A percentile compares a stretch with the other conserved stretches of the same genome.
These are phyloP conservation scores for Papilio xuthus DNA, from an alignment of 1,140 invertebrate species.

Conservation along the genomic window DNA sequence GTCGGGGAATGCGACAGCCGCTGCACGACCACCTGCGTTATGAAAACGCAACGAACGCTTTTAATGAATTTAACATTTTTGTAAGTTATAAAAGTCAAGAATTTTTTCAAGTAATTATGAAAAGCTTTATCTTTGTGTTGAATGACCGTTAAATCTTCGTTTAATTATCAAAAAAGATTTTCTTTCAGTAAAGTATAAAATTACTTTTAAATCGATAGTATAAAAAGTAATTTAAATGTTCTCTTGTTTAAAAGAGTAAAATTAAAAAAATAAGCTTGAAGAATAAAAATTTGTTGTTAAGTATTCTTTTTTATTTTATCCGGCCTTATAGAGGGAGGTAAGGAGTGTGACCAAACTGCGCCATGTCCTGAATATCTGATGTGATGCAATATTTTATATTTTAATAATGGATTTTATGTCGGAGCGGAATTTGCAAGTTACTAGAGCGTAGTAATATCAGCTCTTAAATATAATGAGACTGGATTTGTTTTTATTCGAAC, in stretches of 20 bases:
- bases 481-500: not conserved
- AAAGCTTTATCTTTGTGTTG: not conserved
- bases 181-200: too few relatives aligned
- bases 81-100: not conserved
- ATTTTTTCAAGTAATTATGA: not conserved
- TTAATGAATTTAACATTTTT: not conserved
- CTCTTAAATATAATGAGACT: constrained; percentile 16
- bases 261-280: not conserved
- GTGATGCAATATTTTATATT: constrained; percentile 7
- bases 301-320: constrained; percentile 3
- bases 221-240: too few relatives aligned
- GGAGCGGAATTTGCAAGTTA: not conserved
- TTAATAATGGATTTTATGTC: constrained; percentile 19
- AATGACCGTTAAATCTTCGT: too few relatives aligned
- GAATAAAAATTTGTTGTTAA: constrained; percentile 5
- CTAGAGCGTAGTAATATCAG: constrained; percentile 6
- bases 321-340: not conserved
- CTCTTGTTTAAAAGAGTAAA: not conserved
- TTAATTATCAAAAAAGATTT: too few relatives aligned
- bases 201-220: too few relatives aligned
- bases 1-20: constrained; percentile 2
- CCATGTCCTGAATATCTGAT: not conserved
- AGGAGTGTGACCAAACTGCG: not conserved
- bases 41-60: constrained; percentile 8
- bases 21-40: constrained; percentile 14